These are phyloP conservation scores for Apomyelois bistriatella DNA, from an alignment of 2,888 invertebrate genomes.

Conservation along the genomic window DNA sequence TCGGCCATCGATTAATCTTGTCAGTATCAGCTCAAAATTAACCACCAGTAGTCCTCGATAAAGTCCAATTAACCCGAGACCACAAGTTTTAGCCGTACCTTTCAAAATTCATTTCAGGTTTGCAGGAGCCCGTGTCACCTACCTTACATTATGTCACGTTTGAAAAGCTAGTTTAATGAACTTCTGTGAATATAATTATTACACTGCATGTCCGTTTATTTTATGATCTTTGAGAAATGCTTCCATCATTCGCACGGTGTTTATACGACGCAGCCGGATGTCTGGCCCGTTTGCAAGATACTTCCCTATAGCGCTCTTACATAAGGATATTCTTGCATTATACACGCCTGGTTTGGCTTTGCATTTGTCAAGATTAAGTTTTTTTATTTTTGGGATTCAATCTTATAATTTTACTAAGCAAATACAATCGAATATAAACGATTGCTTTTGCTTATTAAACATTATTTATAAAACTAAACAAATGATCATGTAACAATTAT, in stretches of 20 bases:
- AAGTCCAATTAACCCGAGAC: conserved; percentile 75
- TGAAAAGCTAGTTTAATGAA: conserved; percentile 1
- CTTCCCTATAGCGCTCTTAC: conserved; percentile 33
- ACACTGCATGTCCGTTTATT: conserved; percentile 11
- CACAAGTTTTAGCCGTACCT: conserved; percentile 70
- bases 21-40: conserved; percentile 66
- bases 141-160: conserved; percentile 3
- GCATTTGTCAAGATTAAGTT: conserved; percentile 62
- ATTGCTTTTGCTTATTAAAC: conserved; percentile 24
- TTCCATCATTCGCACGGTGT: conserved; percentile 56
- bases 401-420: conserved; percentile 21
- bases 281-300: conserved; percentile 46
- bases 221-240: conserved; percentile 42
- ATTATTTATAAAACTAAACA: conserved; percentile 15
- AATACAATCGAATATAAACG: conserved; percentile 27
- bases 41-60: conserved; percentile 68
- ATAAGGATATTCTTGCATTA: conserved; percentile 40
- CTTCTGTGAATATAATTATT: neutral
- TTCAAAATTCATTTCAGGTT: conserved; percentile 67
- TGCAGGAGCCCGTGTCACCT: conserved; percentile 51
- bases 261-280: conserved; percentile 42
- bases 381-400: conserved; percentile 38
- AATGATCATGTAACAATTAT: conserved; percentile 16
- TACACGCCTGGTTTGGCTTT: conserved; percentile 77
- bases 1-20: conserved; percentile 54